These are phyloP conservation scores for Anas platyrhynchos DNA, from an alignment of 2,113 vertebrate genomes.

Conservation along the genomic window DNA sequence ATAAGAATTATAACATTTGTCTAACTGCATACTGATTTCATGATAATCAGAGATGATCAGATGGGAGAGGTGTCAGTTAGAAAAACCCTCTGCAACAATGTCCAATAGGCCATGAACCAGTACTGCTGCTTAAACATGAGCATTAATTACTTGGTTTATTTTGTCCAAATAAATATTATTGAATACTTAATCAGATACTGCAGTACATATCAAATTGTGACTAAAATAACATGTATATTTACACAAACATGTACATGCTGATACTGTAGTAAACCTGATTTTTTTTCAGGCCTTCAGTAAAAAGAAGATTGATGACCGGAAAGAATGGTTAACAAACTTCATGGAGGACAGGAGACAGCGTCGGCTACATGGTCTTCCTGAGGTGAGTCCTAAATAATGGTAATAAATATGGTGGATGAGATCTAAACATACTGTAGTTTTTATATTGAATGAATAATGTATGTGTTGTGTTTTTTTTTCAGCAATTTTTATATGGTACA, in stretches of 20 bases:
- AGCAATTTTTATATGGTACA: constrained; percentile 98
- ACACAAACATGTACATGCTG: background rate
- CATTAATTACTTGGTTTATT: background rate
- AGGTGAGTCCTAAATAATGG: constrained; percentile 79
- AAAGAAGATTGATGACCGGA: constrained; percentile 98
- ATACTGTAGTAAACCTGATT: constrained; percentile 18
- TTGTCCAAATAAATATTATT: background rate
- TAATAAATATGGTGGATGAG: background rate
- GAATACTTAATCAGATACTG: background rate
- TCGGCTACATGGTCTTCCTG: constrained; percentile 93
- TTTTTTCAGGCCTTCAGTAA: constrained; percentile 95
- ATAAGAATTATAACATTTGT: background rate
- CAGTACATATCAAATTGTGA: background rate
- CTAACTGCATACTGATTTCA: background rate
- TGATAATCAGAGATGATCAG: background rate
- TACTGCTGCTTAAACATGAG: background rate
- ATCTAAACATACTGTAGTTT: background rate
- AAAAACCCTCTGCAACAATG: background rate
- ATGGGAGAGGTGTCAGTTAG: background rate
- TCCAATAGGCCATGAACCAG: background rate
- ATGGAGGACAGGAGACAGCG: constrained; percentile 98
- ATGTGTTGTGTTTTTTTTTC: constrained; percentile 49
- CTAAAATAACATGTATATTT: constrained; percentile 15
- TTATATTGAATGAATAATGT: constrained; percentile 41
- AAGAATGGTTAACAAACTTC: constrained; percentile 98